Evolutionary conservation across 2,797 vertebrate species (phyloP), one percentile per base, ranked within the genome.

Genomic region (Acipenser oxyrinchus): DNA sequence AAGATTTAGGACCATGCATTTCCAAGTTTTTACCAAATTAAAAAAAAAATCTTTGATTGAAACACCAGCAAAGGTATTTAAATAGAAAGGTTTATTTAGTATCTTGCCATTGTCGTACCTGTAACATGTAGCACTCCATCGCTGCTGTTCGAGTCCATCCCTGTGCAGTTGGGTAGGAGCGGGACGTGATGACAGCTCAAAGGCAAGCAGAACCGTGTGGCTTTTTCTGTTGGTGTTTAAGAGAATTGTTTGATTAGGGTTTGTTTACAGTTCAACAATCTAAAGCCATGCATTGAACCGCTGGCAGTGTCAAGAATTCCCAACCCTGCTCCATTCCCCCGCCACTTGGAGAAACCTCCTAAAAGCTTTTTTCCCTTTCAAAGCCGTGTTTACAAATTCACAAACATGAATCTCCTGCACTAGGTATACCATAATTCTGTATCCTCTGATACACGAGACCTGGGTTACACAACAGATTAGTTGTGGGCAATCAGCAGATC

Each of bases 241-340:
- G 55, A 58, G 55, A 58, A 58, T 58, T 6, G 55, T 58, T 58
- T 58, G 55, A 58, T 58, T 58, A 58, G 55, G 12, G 55, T 58
- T 64, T 51, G 48, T 18, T 49, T 50, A 13, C 10, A 49, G 10
- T 51, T 51, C 63, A 10, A 51, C 51, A 52, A 13, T 53, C 63
- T 51, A 72, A 72, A 66, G 73, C 71, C 71, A 66, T 72, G 61
- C 69, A 72, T 71, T 70, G 67, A 70, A 74, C 74, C 69, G 71
- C 66, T 71, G 73, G 12, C 13, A 74, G 69, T 71, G 71, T 73
- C 68, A 66, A 71, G 71, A 72, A 72, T 72, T 71, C 12, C 13
- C 55, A 6, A n/a, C 55, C 13, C 11, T n/a, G 11, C 10, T 6
- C 55, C 55, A 58, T n/a, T 58, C 11, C 13, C 23, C 13, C 11